Evolutionary conservation across 1,140 invertebrate genomes (phyloP).

Genomic region (Achatina immaculata): DNA sequence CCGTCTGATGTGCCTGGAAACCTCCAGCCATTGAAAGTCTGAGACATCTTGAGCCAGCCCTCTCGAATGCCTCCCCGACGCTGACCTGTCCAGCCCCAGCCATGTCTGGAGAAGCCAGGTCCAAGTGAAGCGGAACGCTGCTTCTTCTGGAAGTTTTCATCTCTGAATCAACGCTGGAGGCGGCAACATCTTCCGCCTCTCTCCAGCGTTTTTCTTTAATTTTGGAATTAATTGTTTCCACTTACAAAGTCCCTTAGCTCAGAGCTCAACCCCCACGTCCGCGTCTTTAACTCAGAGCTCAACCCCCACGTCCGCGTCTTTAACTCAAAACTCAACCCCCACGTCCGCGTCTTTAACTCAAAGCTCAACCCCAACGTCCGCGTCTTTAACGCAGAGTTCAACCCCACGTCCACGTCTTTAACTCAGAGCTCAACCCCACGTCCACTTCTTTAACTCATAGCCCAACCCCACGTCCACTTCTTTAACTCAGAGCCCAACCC

Average conservation of each 20-base stretch:
- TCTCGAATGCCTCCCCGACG: neutral
- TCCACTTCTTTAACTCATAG: too few relatives aligned
- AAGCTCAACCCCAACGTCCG: too few relatives aligned
- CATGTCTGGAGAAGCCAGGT: constrained; percentile 1
- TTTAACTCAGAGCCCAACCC: too few relatives aligned
- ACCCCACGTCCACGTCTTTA: too few relatives aligned
- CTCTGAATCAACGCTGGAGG: neutral
- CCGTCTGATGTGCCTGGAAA: constrained; percentile 30
- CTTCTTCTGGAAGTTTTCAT: neutral
- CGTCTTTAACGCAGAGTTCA: too few relatives aligned
- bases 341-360: too few relatives aligned
- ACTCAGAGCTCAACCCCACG: too few relatives aligned
- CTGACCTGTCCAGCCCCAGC: neutral
- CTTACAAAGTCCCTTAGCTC: neutral
- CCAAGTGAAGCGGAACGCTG: neutral
- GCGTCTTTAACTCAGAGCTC: too few relatives aligned
- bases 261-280: too few relatives aligned
- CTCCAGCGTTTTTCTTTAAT: constrained; percentile 3
- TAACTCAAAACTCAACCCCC: too few relatives aligned
- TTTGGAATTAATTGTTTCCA: neutral
- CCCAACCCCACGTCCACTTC: too few relatives aligned
- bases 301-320: too few relatives aligned
- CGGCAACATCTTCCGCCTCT: neutral
- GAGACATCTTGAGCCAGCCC: constrained; percentile 23
- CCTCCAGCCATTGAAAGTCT: constrained; percentile 1